Percentiles rank a stretch among this genome's conserved stretches.
Conservation (phyloP, 92 coral and sea anemone genomes). For the Epizoanthus ramosus region DNA sequence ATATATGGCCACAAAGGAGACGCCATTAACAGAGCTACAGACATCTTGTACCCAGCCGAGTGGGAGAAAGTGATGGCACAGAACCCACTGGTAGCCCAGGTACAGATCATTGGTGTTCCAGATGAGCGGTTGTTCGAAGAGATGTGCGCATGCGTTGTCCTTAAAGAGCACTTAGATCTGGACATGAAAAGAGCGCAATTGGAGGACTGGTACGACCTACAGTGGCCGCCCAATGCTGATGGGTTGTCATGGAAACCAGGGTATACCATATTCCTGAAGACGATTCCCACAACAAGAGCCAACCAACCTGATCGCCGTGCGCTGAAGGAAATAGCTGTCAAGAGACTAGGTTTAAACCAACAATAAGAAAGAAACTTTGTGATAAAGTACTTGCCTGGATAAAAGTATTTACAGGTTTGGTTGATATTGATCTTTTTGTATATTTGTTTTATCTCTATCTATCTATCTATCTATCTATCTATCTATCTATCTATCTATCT, state of each 20-base stretch:
- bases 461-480: too few relatives aligned
- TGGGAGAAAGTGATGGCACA: slow-evolving; percentile 43
- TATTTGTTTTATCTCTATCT: too few relatives aligned
- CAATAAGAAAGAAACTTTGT: too few relatives aligned
- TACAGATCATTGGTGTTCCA: slow-evolving; percentile 63
- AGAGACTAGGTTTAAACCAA: slow-evolving; percentile 23
- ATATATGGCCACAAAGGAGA: slow-evolving; percentile 50
- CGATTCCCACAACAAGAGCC: slow-evolving; percentile 45
- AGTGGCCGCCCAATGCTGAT: slow-evolving; percentile 22
- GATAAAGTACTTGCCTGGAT: too few relatives aligned
- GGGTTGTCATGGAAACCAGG: slow-evolving; percentile 54
- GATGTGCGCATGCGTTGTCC: slow-evolving; percentile 62
- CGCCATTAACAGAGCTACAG: slow-evolving; percentile 57
- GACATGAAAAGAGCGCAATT: slow-evolving; percentile 5
- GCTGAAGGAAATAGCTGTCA: slow-evolving; percentile 40
- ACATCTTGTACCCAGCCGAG: slow-evolving; percentile 42
- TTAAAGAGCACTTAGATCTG: slow-evolving; percentile 33
- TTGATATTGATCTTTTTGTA: too few relatives aligned
- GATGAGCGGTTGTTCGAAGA: slow-evolving; percentile 61
- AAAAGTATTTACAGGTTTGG: too few relatives aligned
- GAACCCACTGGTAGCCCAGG: slow-evolving; percentile 48
- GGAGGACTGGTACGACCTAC: slow-evolving; percentile 49
- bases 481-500: too few relatives aligned
- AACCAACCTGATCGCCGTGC: slow-evolving; percentile 43
- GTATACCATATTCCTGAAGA: slow-evolving; percentile 34